These are phyloP conservation scores for Balanococcus diminutus DNA, from an alignment of 2,888 invertebrate species.

Conservation along the genomic window DNA sequence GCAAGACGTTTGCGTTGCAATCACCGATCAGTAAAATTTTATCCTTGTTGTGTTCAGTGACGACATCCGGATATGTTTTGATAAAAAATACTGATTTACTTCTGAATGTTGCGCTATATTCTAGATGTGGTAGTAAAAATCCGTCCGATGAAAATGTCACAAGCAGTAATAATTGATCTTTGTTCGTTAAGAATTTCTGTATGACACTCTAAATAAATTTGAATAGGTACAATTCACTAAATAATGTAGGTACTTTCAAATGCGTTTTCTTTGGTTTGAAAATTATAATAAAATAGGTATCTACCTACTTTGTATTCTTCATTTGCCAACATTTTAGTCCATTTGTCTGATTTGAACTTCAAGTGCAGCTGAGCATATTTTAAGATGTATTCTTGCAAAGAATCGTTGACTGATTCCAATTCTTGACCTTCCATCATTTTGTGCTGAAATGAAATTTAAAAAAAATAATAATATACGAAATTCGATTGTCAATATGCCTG, in stretches of 20 bases:
- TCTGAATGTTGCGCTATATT: background rate
- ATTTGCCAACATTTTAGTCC: constrained; percentile 52
- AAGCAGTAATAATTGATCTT: background rate
- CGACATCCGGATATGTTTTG: background rate
- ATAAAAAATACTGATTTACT: constrained; percentile 46
- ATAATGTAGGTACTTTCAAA: background rate
- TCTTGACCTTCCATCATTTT: background rate
- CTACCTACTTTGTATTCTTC: constrained; percentile 49
- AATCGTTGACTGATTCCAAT: constrained; percentile 16
- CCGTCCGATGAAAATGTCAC: constrained; percentile 40
- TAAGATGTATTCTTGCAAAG: constrained; percentile 8
- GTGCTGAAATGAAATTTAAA: background rate
- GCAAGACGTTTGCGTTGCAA: constrained; percentile 14
- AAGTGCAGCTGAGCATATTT: constrained; percentile 9
- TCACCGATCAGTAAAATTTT: constrained; percentile 38
- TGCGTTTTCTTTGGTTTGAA: too few species aligned
- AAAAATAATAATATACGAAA: too few species aligned
- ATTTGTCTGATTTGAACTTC: constrained; percentile 51
- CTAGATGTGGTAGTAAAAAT: constrained; percentile 33
- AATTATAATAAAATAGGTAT: background rate
- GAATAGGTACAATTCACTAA: background rate
- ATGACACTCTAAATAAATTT: background rate
- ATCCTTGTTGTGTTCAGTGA: constrained; percentile 44
- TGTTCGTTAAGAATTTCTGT: background rate
- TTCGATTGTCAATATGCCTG: too few species aligned